phyloP scores from a whole-genome alignment of 2,113 vertebrate genomes.

The Burhinus bistriatus region DNA sequence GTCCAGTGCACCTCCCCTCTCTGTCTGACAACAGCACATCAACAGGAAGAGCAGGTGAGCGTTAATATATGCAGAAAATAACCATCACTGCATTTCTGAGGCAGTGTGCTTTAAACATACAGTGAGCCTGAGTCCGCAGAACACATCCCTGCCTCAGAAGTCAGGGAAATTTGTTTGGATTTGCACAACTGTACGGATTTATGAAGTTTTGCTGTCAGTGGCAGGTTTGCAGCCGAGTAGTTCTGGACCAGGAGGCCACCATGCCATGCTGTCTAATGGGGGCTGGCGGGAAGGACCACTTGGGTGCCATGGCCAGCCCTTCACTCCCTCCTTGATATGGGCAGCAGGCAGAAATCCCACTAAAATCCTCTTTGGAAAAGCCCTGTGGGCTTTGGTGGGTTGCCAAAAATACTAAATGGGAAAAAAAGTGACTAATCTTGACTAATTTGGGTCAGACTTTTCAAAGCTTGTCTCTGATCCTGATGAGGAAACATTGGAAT shows the following conservation, averaged over 20 bases:
- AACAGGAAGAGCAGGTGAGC: background rate
- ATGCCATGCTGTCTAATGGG: slow-evolving; percentile 20
- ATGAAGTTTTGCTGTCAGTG: background rate
- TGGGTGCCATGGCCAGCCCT: rapidly evolving
- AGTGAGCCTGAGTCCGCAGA: rapidly evolving
- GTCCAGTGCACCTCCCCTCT: background rate
- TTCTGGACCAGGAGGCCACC: background rate
- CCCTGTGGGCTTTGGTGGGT: background rate
- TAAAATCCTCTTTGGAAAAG: background rate
- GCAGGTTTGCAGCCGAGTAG: background rate
- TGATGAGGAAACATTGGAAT: background rate
- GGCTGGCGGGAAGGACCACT: background rate
- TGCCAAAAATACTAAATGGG: background rate
- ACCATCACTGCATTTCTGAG: background rate
- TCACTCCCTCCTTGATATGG: background rate
- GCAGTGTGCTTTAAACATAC: background rate
- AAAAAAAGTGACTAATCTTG: background rate
- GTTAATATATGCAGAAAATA: background rate
- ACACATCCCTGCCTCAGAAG: background rate
- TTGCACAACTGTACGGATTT: background rate
- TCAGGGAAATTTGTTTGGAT: background rate
- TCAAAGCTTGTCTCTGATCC: background rate
- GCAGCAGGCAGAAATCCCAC: background rate
- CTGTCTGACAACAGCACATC: background rate
- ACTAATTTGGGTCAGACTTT: background rate